phyloP scores from a whole-genome alignment of 2,113 vertebrate species.

The Thamnophis sirtalis region DNA sequence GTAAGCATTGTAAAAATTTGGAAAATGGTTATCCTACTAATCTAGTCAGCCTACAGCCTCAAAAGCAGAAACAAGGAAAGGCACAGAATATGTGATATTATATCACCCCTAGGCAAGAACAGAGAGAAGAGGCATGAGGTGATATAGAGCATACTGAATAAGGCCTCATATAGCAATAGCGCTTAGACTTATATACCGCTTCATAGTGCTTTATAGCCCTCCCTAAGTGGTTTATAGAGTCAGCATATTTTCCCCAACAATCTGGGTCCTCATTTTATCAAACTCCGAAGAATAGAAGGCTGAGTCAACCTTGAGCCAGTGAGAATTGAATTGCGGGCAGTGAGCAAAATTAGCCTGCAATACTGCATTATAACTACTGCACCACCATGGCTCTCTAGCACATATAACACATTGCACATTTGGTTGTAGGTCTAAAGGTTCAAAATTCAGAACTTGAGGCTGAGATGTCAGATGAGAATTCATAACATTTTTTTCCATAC shows the following conservation, averaged over 20 bases:
- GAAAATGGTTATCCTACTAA: neutral
- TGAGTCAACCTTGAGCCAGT: no score
- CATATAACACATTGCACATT: neutral
- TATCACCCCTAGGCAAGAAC: neutral
- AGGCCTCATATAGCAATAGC: neutral
- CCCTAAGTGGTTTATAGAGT: no score
- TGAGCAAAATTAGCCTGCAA: no score
- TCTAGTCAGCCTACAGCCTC: neutral
- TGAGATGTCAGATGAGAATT: slow-evolving; percentile 17
- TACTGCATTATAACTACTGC: no score
- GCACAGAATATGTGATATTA: neutral
- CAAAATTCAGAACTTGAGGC: slow-evolving; percentile 43
- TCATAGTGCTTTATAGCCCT: no score
- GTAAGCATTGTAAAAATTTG: neutral
- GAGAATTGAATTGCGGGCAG: no score
- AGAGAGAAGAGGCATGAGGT: neutral
- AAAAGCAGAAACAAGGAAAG: neutral
- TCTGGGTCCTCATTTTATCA: no score
- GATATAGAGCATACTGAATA: neutral
- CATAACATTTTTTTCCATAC: neutral
- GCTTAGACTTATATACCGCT: no score
- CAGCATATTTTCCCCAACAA: no score
- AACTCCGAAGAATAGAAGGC: no score
- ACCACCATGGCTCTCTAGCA: no score
- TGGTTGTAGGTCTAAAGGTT: slow-evolving; percentile 6